Evolutionary conservation across 2,113 vertebrate genomes (phyloP), one percentile per base, ranked within the genome.

Genomic region (Hyaena hyaena): DNA sequence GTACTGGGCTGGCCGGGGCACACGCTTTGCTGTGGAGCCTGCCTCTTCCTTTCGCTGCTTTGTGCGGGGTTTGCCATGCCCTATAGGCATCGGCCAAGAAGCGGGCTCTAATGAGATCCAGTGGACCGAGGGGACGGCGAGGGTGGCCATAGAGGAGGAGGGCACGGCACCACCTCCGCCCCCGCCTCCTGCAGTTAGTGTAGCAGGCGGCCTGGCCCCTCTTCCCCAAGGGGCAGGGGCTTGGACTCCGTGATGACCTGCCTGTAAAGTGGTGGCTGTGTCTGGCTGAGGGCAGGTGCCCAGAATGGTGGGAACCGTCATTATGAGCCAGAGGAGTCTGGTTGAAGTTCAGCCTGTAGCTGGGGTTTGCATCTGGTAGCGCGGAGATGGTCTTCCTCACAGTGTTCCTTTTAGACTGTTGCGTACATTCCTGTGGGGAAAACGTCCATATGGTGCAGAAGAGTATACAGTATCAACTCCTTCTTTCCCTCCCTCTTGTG

Each of bases 1-100:
- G 99, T 99, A 96, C 31, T 0, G 4, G 5, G 69, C 35, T 0
- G 7, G 31, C 0, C 0, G 23, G 69, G n/a, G 55, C 55, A 58
- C 8, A 1, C 0, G 3, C 28, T 6, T 35, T 7, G 19, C 55
- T 3, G 2, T 11, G 1, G 35, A 50, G 31, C n/a, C 17, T 28
- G 26, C 8, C 0, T 4, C 24, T 45, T 48, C 15, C 7, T 45
- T 77, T 2, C 4, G 28, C 33, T n/a, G n/a, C 4, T 0, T 71
- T 7, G 5, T 31, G 35, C 4, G 10, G 39, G 39, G 31, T 23
- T n/a, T 7, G 2, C 17, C 45, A 24, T 0, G 0, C 33, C 39
- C 11, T 58, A 0, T 0, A 4, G 80, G 65, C 1, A 0, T 0
- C 21, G 58, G 86, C 77, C 1, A 2, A 61, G 69, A 79, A 61